Base-by-base conservation (phyloP, 2,797 vertebrate genomes). In the Pipistrellus nathusii region DNA sequence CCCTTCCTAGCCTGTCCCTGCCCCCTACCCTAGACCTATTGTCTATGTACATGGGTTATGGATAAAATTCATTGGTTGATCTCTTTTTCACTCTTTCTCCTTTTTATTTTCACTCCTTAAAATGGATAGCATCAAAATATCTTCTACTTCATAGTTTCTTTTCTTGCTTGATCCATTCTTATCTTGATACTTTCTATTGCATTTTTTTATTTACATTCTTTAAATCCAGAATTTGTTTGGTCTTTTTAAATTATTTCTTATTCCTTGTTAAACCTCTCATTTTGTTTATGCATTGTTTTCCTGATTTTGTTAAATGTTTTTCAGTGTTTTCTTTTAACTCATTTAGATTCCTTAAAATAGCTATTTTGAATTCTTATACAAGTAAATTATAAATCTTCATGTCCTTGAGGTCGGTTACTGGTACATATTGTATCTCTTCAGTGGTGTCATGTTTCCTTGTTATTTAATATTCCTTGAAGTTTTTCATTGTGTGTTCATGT, bases 201-300 rank as follows among this genome's bases (percentile, higher is more conserved):
- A 71, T 62, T 53, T 38, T n/a, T 88, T 69, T 27, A 88, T 59
- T 88, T 69, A 41, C 5, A 69, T 69, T 89, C 27, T 71, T 93
- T 32, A 71, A 53, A 69, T 35, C 53, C 32, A 84, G 32, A 77
- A 62, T 89, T 77, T 32, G 7, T 88, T 83, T 53, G 32, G 21
- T 53, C 51, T 53, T 72, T 35, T n/a, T 55, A 35, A 18, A 27
- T 41, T 46, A 55, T 55, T 84, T 59, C n/a, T 75, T 75, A 44
- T 66, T 11, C 48, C 41, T 83, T 51, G 8, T 84, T n/a, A 76
- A 76, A 76, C 51, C 32, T 57, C 51, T 77, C 3, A 5, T 66
- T 71, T 84, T 78, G 51, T 27, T 71, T 59, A 14, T 21, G 8
- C 77, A 14, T 89, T 71, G 7, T 89, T 44, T 89, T 62, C 27